A percentile compares a stretch with the other conserved stretches of the same genome.
phyloP scores from a whole-genome alignment of 2,888 invertebrate species.

The Microdon myrmicae region DNA sequence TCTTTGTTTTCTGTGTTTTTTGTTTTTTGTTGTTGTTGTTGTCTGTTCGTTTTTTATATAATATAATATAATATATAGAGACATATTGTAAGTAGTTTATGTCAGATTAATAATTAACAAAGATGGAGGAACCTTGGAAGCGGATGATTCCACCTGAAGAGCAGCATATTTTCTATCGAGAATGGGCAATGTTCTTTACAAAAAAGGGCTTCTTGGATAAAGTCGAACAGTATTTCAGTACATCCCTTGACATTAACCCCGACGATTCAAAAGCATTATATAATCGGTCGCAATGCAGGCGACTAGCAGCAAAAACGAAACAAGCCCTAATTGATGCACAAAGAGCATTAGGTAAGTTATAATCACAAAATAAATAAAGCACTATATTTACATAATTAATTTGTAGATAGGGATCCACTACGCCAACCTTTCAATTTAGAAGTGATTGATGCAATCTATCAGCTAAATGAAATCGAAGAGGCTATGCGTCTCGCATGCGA shows the following conservation, averaged over 20 bases:
- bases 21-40: too few relatives aligned
- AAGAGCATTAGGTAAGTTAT: conserved; percentile 2
- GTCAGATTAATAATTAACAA: too few relatives aligned
- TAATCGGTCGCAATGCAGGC: conserved; percentile 55
- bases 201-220: conserved; percentile 30
- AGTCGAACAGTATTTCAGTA: conserved; percentile 55
- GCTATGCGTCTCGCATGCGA: conserved; percentile 40
- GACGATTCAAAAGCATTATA: conserved; percentile 43
- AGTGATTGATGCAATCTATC: conserved; percentile 53
- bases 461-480: conserved; percentile 55
- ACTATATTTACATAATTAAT: background rate
- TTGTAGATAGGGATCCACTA: conserved; percentile 6
- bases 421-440: conserved; percentile 39
- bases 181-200: conserved; percentile 55
- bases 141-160: too few relatives aligned
- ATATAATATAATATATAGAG: too few relatives aligned
- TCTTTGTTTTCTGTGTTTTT: too few relatives aligned
- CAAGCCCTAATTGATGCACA: conserved; percentile 50
- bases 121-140: too few relatives aligned
- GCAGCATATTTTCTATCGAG: conserved; percentile 54
- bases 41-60: too few relatives aligned
- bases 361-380: background rate
- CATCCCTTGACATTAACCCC: conserved; percentile 43
- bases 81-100: too few relatives aligned
- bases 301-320: conserved; percentile 44